These are phyloP conservation scores for Spilogale gracilis DNA, from an alignment of 2,113 vertebrate genomes.

Conservation along the genomic window DNA sequence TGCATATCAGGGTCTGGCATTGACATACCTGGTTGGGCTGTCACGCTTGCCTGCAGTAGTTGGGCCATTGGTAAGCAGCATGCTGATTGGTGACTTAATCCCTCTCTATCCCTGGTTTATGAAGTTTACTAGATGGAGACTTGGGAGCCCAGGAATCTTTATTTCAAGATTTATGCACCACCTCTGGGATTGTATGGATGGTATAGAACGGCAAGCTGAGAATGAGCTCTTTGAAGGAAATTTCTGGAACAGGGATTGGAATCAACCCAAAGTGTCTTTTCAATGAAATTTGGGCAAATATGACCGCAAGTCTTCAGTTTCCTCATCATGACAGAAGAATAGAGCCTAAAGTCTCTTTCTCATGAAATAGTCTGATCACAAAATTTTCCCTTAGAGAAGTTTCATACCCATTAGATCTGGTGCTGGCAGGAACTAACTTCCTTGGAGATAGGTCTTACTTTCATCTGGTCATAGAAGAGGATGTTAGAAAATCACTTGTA, in stretches of 20 bases:
- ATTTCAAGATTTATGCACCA: background rate
- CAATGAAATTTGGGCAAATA: background rate
- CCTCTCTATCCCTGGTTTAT: background rate
- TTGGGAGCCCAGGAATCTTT: background rate
- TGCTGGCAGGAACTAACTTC: background rate
- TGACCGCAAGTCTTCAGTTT: background rate
- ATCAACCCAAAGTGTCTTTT: background rate
- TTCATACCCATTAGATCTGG: background rate
- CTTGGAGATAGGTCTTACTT: background rate
- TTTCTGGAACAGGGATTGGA: background rate
- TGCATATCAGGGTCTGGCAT: rapidly evolving
- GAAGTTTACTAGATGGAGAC: background rate
- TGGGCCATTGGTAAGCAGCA: background rate
- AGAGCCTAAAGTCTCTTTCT: background rate
- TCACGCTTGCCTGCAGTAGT: background rate
- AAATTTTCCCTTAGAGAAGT: background rate
- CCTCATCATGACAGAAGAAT: background rate
- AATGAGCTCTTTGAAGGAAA: background rate
- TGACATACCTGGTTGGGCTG: background rate
- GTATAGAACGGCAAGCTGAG: background rate
- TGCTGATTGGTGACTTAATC: background rate
- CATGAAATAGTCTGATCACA: background rate
- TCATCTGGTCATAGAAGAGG: background rate
- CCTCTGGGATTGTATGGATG: background rate
- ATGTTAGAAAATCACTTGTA: background rate